These are phyloP conservation scores for Thymelicus acteon DNA, from an alignment of 2,888 invertebrate species.

Conservation along the genomic window DNA sequence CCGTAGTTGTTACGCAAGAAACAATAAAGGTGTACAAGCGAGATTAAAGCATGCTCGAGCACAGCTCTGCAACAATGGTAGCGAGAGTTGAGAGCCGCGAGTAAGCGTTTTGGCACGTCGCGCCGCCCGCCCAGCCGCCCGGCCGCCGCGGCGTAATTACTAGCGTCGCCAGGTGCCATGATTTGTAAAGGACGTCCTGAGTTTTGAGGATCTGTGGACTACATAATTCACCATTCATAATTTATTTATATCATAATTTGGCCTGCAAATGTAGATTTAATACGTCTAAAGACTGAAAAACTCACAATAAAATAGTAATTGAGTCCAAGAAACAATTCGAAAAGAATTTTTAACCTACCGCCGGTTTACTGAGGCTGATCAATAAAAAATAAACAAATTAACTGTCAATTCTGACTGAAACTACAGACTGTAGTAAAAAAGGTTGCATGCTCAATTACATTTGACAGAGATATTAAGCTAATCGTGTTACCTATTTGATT, in stretches of 20 bases:
- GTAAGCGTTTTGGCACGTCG: conserved; percentile 83
- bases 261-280: background rate
- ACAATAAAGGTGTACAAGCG: conserved; percentile 29
- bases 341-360: too few species aligned
- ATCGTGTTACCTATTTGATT: too few species aligned
- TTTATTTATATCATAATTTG: background rate
- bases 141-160: conserved; percentile 74
- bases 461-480: too few species aligned
- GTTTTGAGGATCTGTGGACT: background rate
- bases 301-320: too few species aligned
- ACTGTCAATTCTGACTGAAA: too few species aligned
- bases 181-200: background rate
- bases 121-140: conserved; percentile 49
- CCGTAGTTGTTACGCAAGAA: conserved; percentile 18
- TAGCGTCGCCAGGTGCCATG: conserved; percentile 39
- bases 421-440: too few species aligned
- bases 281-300: background rate
- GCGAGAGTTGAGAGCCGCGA: conserved; percentile 56
- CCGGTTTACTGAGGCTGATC: too few species aligned
- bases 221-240: background rate
- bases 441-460: too few species aligned
- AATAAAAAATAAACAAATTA: too few species aligned
- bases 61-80: conserved; percentile 21
- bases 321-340: too few species aligned
- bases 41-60: conserved; percentile 28